These are phyloP conservation scores for Campopleginae sp. DNA, from an alignment of 2,888 invertebrate genomes.

Conservation along the genomic window DNA sequence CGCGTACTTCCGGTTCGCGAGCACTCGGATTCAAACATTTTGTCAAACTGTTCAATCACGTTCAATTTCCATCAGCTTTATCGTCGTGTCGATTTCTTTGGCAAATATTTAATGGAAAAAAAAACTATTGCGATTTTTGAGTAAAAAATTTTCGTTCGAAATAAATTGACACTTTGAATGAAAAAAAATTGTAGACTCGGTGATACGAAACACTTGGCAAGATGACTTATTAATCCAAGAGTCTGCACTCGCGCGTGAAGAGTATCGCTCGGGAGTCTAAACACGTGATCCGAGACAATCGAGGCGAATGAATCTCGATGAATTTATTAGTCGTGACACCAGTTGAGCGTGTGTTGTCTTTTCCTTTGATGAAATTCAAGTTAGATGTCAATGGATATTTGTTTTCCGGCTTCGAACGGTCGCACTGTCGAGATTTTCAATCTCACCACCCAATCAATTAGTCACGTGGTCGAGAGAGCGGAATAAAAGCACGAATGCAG, in stretches of 20 bases:
- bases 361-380: conserved; percentile 27
- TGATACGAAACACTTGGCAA: background rate
- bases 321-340: conserved; percentile 52
- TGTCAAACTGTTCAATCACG: conserved; percentile 5
- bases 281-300: conserved; percentile 21
- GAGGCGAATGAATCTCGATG: conserved; percentile 48
- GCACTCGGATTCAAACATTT: conserved; percentile 21
- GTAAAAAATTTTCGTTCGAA: background rate
- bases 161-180: background rate
- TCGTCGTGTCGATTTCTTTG: background rate
- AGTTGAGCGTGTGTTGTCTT: conserved; percentile 8
- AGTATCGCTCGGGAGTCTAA: conserved; percentile 19
- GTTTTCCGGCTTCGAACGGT: conserved; percentile 21
- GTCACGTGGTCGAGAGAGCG: conserved; percentile 35
- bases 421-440: conserved; percentile 23
- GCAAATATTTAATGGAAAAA: background rate
- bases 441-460: conserved; percentile 27
- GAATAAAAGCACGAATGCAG: conserved; percentile 46
- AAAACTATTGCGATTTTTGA: background rate
- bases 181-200: background rate
- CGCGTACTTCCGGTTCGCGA: conserved; percentile 40
- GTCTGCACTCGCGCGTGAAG: conserved; percentile 1
- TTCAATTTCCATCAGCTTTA: background rate
- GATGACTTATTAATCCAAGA: conserved; percentile 22
- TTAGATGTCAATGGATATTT: conserved; percentile 25